These are phyloP conservation scores for Schrankia costaestrigalis DNA, from an alignment of 2,888 invertebrate genomes.

Conservation along the genomic window DNA sequence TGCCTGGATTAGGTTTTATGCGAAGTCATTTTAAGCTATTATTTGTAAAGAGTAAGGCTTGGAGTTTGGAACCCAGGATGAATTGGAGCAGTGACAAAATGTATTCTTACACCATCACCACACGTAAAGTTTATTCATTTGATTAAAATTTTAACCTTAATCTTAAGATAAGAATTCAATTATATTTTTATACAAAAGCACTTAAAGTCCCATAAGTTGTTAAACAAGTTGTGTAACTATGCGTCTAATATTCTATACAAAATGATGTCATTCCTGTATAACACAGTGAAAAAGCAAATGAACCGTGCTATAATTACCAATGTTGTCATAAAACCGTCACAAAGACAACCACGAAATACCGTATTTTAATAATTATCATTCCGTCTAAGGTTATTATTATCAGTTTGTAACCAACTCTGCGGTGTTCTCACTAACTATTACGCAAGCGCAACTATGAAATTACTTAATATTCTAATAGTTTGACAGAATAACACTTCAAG, in stretches of 20 bases:
- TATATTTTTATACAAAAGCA: not conserved
- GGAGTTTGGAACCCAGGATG: too few species aligned
- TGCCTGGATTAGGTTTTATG: too few species aligned
- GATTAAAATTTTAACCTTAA: too few species aligned
- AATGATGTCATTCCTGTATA: too few species aligned
- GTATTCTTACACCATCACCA: too few species aligned
- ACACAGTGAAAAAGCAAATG: conserved; percentile 28
- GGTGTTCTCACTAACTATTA: conserved; percentile 36
- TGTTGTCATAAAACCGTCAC: conserved; percentile 37
- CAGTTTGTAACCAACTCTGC: conserved; percentile 23
- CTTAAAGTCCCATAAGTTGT: not conserved
- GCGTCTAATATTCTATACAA: conserved; percentile 1
- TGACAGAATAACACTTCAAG: conserved; percentile 25
- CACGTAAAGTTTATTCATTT: too few species aligned
- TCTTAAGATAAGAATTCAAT: too few species aligned
- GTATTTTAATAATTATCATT: conserved; percentile 49
- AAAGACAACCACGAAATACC: conserved; percentile 41
- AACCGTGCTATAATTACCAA: conserved; percentile 36
- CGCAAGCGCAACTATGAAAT: conserved; percentile 31
- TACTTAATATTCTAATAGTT: conserved; percentile 24
- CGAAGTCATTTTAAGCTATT: too few species aligned
- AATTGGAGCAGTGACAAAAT: too few species aligned
- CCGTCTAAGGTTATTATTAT: conserved; percentile 36
- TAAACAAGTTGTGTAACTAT: not conserved
- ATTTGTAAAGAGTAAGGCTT: too few species aligned